Conservation (phyloP, 1,140 invertebrate species). For the Drosophila fuyamai region DNA sequence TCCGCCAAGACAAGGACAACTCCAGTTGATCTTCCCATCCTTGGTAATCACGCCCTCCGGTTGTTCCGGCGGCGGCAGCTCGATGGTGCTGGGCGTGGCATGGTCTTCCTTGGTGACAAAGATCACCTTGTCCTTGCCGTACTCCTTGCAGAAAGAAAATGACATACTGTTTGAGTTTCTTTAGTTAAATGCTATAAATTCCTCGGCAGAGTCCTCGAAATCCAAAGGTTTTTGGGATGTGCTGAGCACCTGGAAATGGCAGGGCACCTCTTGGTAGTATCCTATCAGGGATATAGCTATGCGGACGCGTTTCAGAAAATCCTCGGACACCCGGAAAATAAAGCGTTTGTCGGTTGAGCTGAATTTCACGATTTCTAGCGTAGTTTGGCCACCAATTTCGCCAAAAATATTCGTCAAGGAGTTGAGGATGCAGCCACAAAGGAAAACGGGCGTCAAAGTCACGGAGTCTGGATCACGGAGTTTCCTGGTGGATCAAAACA, state of each 20-base stretch:
- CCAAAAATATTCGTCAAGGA: conserved; percentile 87
- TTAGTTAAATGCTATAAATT: conserved; percentile 10
- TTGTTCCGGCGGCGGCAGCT: conserved; percentile 90
- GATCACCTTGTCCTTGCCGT: conserved; percentile 93
- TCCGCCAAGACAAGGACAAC: conserved; percentile 97
- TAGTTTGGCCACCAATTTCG: conserved; percentile 86
- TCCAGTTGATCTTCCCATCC: conserved; percentile 98
- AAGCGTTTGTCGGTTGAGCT: conserved; percentile 84
- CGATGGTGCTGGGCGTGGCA: conserved; percentile 89
- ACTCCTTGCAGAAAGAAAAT: conserved; percentile 84
- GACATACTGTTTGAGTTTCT: conserved; percentile 82
- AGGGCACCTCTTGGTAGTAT: conserved; percentile 85
- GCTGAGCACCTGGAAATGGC: conserved; percentile 86
- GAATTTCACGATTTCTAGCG: conserved; percentile 87
- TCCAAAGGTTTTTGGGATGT: conserved; percentile 76
- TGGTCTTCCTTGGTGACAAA: conserved; percentile 94
- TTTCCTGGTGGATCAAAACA: conserved; percentile 84
- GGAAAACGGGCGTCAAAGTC: conserved; percentile 85
- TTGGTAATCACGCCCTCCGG: conserved; percentile 92
- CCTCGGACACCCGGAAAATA: conserved; percentile 86
- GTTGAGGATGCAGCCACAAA: conserved; percentile 87
- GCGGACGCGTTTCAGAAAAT: conserved; percentile 86
- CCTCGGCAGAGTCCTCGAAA: conserved; percentile 36
- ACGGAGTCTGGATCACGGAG: conserved; percentile 80
- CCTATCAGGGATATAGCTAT: conserved; percentile 86